phyloP scores from a whole-genome alignment of 2,888 invertebrate species.

The Pyrochroa serraticornis region DNA sequence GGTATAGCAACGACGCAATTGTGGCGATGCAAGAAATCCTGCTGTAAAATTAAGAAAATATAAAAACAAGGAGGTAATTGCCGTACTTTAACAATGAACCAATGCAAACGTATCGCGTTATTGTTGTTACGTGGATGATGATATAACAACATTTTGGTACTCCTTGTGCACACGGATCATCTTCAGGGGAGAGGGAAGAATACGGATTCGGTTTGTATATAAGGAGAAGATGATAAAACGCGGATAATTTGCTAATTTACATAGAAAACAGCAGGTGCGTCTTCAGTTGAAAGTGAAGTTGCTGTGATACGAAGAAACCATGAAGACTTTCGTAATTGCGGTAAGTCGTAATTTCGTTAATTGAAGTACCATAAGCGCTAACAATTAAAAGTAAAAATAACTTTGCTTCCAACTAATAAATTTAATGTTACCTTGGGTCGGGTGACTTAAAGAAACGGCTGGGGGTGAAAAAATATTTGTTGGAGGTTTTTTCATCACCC shows the following conservation, averaged over 20 bases:
- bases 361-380: too few relatives aligned
- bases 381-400: too few relatives aligned
- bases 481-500: too few relatives aligned
- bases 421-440: too few relatives aligned
- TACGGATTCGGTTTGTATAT: conserved; percentile 41
- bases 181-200: conserved; percentile 39
- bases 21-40: conserved; percentile 14
- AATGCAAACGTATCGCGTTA: background rate
- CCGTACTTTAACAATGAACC: background rate
- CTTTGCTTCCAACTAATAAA: too few relatives aligned
- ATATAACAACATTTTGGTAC: conserved; percentile 21
- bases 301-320: too few relatives aligned
- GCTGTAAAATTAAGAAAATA: conserved; percentile 6
- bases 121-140: background rate
- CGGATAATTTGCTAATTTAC: conserved; percentile 29
- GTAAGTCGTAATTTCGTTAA: conserved; percentile 20
- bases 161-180: conserved; percentile 19
- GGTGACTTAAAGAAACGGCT: too few relatives aligned
- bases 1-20: conserved; percentile 19
- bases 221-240: conserved; percentile 34
- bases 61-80: conserved; percentile 1
- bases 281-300: conserved; percentile 9
- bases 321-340: conserved; percentile 9
- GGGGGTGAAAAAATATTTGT: too few relatives aligned
- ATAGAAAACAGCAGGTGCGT: conserved; percentile 11